Evolutionary conservation across 2,113 vertebrate species (phyloP).

Genomic region (Tiliqua scincoides): DNA sequence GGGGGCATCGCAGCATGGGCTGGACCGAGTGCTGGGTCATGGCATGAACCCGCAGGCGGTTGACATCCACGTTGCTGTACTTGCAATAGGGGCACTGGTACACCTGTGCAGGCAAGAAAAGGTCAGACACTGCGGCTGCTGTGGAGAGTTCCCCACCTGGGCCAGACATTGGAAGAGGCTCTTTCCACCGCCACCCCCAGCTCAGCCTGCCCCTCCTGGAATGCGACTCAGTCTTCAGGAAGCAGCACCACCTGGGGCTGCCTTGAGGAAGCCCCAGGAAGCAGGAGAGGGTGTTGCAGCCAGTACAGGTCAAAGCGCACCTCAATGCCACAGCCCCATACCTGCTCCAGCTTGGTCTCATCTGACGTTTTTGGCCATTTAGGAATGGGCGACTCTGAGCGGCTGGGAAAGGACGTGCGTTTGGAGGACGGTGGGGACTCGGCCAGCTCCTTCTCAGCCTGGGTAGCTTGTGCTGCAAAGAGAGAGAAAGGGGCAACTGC

Average conservation of each 20-base stretch:
- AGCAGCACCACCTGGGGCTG: too few species aligned
- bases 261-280: too few species aligned
- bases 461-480: constrained; percentile 81
- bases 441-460: constrained; percentile 88
- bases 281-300: too few species aligned
- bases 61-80: constrained; percentile 94
- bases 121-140: not conserved
- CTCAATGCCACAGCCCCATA: constrained; percentile 64
- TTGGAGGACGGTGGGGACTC: constrained; percentile 87
- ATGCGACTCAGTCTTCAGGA: too few species aligned
- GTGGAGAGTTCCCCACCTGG: not conserved
- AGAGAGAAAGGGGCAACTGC: constrained; percentile 8
- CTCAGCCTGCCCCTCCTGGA: too few species aligned
- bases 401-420: constrained; percentile 84
- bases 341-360: constrained; percentile 92
- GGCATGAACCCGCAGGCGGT: constrained; percentile 95
- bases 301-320: too few species aligned
- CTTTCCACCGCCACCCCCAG: not conserved
- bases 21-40: constrained; percentile 99
- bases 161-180: not conserved
- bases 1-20: constrained; percentile 94
- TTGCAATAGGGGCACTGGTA: constrained; percentile 99
- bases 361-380: constrained; percentile 91
- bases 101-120: constrained; percentile 79
- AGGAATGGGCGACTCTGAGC: constrained; percentile 85